These are phyloP conservation scores for Malurus elegans DNA, from an alignment of 2,113 vertebrate species.

Conservation along the genomic window DNA sequence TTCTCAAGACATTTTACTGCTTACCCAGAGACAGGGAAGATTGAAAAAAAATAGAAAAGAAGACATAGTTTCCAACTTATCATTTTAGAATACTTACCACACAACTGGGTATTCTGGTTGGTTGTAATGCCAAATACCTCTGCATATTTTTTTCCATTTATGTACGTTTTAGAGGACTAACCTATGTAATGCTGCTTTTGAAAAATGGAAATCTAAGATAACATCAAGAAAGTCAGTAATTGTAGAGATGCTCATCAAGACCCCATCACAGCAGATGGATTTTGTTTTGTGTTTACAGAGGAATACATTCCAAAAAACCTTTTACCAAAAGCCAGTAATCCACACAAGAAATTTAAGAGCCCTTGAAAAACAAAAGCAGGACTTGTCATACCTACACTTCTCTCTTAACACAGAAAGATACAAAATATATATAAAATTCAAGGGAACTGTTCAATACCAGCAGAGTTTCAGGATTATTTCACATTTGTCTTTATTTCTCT, in stretches of 20 bases:
- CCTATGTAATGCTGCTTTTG: neutral
- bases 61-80: neutral
- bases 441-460: neutral
- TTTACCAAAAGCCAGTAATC: neutral
- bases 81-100: neutral
- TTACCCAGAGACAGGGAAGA: neutral
- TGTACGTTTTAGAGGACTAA: neutral
- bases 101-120: neutral
- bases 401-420: neutral
- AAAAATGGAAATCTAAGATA: neutral
- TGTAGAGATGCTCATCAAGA: neutral
- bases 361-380: neutral
- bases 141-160: neutral
- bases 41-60: neutral
- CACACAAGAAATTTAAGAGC: neutral
- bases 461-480: neutral
- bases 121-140: neutral
- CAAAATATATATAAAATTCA: neutral
- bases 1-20: neutral
- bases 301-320: neutral
- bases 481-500: neutral
- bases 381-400: neutral
- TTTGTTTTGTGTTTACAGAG: neutral
- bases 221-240: neutral
- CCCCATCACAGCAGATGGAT: neutral